Percentiles rank a stretch among this genome's conserved stretches.
phyloP scores from a whole-genome alignment of 2,797 vertebrate species.

The Aphelocoma californica region DNA sequence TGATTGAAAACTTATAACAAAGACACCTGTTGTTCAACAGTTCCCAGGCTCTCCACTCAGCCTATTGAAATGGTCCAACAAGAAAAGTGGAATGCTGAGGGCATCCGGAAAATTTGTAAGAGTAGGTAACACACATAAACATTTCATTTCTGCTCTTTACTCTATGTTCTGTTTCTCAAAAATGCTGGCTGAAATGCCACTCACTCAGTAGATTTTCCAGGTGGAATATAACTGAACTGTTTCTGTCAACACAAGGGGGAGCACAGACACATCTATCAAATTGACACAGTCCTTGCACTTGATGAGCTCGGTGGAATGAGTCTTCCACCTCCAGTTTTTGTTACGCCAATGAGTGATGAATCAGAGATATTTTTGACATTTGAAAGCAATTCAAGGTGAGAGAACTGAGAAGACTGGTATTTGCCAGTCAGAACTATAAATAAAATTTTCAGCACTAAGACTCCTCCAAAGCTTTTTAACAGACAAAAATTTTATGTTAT shows the following conservation, averaged over 20 bases:
- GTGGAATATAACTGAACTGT: background rate
- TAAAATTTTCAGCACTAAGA: conserved; percentile 14
- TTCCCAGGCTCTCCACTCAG: background rate
- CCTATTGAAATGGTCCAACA: background rate
- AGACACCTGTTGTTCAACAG: background rate
- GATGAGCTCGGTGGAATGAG: conserved; percentile 10
- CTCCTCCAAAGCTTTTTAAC: conserved; percentile 12
- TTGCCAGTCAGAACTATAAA: conserved; percentile 49
- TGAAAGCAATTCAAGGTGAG: conserved; percentile 51
- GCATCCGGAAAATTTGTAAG: background rate
- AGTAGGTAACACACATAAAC: background rate
- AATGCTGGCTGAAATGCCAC: background rate
- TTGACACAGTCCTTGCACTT: conserved; percentile 16
- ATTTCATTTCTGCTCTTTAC: background rate
- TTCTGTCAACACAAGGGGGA: conserved; percentile 21
- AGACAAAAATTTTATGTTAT: background rate
- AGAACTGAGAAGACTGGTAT: background rate
- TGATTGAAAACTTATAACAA: background rate
- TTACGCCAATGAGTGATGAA: conserved; percentile 29
- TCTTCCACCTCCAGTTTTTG: conserved; percentile 37
- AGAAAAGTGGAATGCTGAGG: background rate
- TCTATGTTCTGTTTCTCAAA: background rate
- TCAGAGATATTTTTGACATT: conserved; percentile 56
- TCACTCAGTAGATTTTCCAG: background rate
- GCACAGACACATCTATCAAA: conserved; percentile 33